Evolutionary conservation across 2,113 vertebrate species (phyloP).

Genomic region (Ivindomyrus marchei): DNA sequence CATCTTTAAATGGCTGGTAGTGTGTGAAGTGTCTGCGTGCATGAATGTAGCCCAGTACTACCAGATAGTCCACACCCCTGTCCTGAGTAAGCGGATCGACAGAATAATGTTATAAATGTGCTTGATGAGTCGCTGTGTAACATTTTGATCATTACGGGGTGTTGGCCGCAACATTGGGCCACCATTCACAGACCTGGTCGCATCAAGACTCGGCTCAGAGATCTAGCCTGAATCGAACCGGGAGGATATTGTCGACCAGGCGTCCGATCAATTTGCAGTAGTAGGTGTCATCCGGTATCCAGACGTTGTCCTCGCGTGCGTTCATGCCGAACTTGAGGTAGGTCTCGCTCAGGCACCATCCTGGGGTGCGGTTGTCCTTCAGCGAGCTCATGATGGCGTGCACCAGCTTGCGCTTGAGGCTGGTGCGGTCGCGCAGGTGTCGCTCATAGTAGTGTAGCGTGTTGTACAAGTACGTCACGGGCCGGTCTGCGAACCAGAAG

Average conservation of each 20-base stretch:
- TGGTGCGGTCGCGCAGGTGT: constrained; percentile 82
- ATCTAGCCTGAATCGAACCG: neutral
- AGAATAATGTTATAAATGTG: neutral
- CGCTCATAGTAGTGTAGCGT: constrained; percentile 95
- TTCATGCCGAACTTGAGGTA: constrained; percentile 94
- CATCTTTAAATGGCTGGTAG: neutral
- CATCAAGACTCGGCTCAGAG: neutral
- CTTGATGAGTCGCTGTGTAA: neutral
- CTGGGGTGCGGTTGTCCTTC: constrained; percentile 89
- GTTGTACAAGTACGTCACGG: constrained; percentile 96
- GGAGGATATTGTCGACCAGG: constrained; percentile 98
- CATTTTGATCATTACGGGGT: neutral
- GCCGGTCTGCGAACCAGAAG: constrained; percentile 74
- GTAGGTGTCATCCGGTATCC: constrained; percentile 94
- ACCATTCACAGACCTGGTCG: neutral
- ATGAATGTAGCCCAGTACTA: neutral
- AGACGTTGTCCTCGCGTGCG: constrained; percentile 82
- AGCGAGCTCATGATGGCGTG: constrained; percentile 95
- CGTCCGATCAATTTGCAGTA: constrained; percentile 97
- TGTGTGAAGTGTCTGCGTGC: neutral
- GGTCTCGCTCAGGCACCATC: constrained; percentile 95
- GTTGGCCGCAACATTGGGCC: neutral
- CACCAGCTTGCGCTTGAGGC: constrained; percentile 92
- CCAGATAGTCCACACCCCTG: neutral
- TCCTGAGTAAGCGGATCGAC: neutral